phyloP scores from a whole-genome alignment of 1,140 invertebrate species.

The Spodoptera frugiperda region DNA sequence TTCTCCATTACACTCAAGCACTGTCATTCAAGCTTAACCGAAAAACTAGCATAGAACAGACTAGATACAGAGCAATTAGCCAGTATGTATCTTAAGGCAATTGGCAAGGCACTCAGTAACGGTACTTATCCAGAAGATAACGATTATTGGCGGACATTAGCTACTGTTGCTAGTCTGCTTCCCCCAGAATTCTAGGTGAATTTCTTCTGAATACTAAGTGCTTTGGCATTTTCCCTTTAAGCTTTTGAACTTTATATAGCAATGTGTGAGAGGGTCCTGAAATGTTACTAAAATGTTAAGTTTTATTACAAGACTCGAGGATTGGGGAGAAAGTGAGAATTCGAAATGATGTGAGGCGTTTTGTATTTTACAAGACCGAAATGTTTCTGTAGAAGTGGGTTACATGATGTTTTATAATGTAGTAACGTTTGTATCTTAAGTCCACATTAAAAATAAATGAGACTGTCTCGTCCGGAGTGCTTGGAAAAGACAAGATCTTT shows the following conservation, averaged over 20 bases:
- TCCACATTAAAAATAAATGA: no score
- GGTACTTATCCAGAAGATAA: conserved; percentile 74
- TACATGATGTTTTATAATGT: no score
- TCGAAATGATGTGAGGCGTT: neutral
- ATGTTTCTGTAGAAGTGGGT: neutral
- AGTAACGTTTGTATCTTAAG: no score
- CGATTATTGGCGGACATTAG: conserved; percentile 76
- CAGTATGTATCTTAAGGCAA: conserved; percentile 68
- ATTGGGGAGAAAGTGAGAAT: neutral
- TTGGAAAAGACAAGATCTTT: no score
- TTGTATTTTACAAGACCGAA: neutral
- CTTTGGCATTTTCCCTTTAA: conserved; percentile 18
- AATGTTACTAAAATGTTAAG: conserved; percentile 33
- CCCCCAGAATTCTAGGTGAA: conserved; percentile 43
- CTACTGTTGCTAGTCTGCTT: conserved; percentile 64
- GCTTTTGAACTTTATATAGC: conserved; percentile 36
- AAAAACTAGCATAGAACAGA: conserved; percentile 32
- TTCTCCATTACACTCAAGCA: neutral
- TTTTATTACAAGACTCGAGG: conserved; percentile 17
- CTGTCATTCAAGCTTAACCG: conserved; percentile 20
- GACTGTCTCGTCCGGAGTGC: no score
- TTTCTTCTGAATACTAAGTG: conserved; percentile 48
- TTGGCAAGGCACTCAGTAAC: conserved; percentile 68
- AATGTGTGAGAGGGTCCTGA: conserved; percentile 5
- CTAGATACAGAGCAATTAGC: conserved; percentile 66